Evolutionary conservation across 2,888 invertebrate genomes (phyloP), one percentile per base, ranked within the genome.

Genomic region (Sinelater perroti): DNA sequence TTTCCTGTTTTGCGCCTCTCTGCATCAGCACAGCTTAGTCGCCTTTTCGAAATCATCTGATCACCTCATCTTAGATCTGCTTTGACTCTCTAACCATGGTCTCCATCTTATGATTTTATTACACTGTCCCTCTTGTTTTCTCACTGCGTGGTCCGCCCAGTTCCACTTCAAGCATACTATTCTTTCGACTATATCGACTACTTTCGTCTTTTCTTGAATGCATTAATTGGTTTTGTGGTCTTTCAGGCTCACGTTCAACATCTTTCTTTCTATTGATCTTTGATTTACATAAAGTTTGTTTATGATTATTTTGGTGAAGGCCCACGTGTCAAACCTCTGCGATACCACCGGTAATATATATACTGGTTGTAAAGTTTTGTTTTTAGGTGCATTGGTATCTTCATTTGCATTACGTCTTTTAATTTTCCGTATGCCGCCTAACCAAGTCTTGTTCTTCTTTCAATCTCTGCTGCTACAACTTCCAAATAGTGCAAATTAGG

Each of bases 191-290:
- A 21, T 14, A 45, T 45, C 45, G 16, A n/a, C 31, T 30, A 45
- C 35, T 13, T 13, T 35, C n/a, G 35, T 35, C 11, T 35, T 35
- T 13, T 42, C 24, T 42, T 26, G 17, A 14, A 42, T 21, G 24
- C n/a, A 45, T 45, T 45, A 28, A 45, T 45, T 45, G 11, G 28
- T 28, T 45, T 45, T 45, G 45, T 30, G 28, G 20, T 45, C 28
- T 28, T 28, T 26, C 16, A 45, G 45, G 10, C 28, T 45, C n/a
- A n/a, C n/a, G n/a, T n/a, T n/a, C n/a, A n/a, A n/a, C n/a, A n/a
- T 45, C 20, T 30, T 45, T 45, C 8, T 45, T 10, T 45, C 30
- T 45, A 26, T 45, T 45, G 16, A 8, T 45, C 11, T 45, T 45
- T 45, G 28, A 45, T 45, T 26, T n/a, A 42, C 42, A 42, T 26